A percentile compares a stretch with the other conserved stretches of the same genome.
Conservation (phyloP, 2,113 vertebrate genomes). For the Patagioenas fasciata region DNA sequence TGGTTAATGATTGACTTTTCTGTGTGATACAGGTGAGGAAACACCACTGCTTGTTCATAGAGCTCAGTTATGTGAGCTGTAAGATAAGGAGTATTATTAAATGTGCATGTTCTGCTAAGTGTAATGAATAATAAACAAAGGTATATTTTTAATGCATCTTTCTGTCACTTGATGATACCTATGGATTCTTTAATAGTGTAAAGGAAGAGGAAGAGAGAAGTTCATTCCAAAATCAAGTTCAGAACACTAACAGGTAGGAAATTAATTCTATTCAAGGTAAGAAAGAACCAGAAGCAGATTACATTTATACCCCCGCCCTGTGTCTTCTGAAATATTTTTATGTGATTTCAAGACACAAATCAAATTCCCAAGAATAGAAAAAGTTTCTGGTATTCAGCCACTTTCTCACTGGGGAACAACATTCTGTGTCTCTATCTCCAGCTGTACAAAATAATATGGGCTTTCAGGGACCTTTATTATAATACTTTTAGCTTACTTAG, state of each 20-base stretch:
- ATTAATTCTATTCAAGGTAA: background rate
- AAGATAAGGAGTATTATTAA: background rate
- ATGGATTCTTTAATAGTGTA: background rate
- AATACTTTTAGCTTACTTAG: background rate
- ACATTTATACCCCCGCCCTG: background rate
- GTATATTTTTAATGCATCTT: background rate
- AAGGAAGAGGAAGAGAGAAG: background rate
- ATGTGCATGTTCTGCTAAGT: background rate
- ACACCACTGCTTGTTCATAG: slow-evolving; percentile 62
- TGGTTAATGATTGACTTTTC: background rate
- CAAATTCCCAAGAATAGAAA: background rate
- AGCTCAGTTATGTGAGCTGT: slow-evolving; percentile 63
- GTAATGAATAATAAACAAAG: background rate
- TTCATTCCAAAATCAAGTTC: background rate
- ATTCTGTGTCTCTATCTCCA: background rate
- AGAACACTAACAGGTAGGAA: background rate
- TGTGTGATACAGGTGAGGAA: background rate
- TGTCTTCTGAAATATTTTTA: background rate
- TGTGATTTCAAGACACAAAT: background rate
- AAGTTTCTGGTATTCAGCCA: background rate
- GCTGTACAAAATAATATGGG: background rate
- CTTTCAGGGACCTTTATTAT: background rate
- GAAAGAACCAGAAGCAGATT: background rate
- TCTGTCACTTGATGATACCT: background rate
- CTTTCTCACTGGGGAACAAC: background rate